Base-by-base conservation (phyloP, 1,140 invertebrate genomes). In the Glomeris maerens region DNA sequence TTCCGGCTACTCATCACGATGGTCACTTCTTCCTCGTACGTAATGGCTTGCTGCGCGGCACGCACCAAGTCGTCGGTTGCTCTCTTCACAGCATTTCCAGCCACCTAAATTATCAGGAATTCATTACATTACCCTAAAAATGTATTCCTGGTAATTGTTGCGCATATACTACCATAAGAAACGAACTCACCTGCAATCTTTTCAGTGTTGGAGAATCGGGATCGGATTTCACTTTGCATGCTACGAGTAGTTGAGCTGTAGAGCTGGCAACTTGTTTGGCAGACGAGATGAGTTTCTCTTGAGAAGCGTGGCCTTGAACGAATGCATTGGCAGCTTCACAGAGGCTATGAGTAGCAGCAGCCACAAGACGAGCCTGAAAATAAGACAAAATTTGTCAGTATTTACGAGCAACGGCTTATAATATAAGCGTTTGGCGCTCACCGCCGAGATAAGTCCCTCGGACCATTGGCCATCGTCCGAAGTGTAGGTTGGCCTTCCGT, bases 381-480 rank as follows among this genome's bases (percentile, higher is more conserved):
- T 1, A 25, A 5, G 25, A 42, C n/a, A n/a, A n/a, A n/a, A n/a
- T n/a, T n/a, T n/a, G n/a, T n/a, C n/a, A n/a, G n/a, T n/a, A n/a
- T n/a, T n/a, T n/a, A n/a, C n/a, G n/a, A n/a, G n/a, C n/a, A n/a
- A n/a, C n/a, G n/a, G n/a, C n/a, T n/a, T n/a, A n/a, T n/a, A n/a
- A n/a, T 46, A 14, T 22, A 45, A 49, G 38, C 40, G 10, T 27
- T 2, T 27, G 13, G n/a, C n/a, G 65, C 66, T 65, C 61, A 70
- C 74, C 0, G 94, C 95, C 0, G 91, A 96, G 28, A 98, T 87
- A 2, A 98, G 72, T 2, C 95, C 95, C 69, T 98, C 92, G 0
- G 92, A 97, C 95, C 94, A 98, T 62, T 98, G 93, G 0, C 92
- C 93, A 69, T 98, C 93, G 63, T 97, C 91, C 0, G 85, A 89